Conservation (phyloP, 2,797 vertebrate genomes). For the Trachops cirrhosus region DNA sequence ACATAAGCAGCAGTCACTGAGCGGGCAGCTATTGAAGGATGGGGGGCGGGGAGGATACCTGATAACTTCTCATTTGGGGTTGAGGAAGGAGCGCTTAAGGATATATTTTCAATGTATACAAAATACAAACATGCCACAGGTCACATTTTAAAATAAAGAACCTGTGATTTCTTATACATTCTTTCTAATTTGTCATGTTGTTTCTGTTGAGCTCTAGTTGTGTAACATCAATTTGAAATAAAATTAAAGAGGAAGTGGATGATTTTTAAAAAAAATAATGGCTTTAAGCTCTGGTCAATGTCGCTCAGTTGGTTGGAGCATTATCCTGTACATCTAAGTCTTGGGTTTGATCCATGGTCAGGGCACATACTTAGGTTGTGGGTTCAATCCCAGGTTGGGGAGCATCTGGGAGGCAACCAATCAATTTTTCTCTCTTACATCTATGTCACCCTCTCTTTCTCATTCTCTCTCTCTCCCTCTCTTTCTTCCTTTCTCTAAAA, state of each 20-base stretch:
- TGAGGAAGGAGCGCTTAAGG: neutral
- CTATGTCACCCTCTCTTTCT: neutral
- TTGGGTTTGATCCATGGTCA: neutral
- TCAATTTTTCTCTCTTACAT: neutral
- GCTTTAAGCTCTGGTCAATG: neutral
- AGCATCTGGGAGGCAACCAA: neutral
- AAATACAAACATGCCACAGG: neutral
- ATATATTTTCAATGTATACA: neutral
- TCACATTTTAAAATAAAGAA: slow-evolving; percentile 36
- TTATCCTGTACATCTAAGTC: neutral
- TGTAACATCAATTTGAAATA: neutral
- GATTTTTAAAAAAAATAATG: no score
- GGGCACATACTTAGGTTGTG: neutral
- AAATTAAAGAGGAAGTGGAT: neutral
- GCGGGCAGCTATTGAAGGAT: neutral
- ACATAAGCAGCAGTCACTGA: neutral
- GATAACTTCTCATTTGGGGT: neutral
- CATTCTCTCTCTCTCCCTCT: no score
- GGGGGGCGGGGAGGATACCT: rapidly evolving
- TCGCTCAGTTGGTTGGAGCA: neutral
- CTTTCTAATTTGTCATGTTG: neutral
- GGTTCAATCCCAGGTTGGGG: neutral
- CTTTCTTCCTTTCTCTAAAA: neutral
- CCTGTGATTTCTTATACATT: neutral
- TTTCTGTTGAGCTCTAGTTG: neutral